Percentiles rank a stretch among this genome's conserved stretches.
phyloP scores from a whole-genome alignment of 2,888 invertebrate genomes.

The Eurois occulta region DNA sequence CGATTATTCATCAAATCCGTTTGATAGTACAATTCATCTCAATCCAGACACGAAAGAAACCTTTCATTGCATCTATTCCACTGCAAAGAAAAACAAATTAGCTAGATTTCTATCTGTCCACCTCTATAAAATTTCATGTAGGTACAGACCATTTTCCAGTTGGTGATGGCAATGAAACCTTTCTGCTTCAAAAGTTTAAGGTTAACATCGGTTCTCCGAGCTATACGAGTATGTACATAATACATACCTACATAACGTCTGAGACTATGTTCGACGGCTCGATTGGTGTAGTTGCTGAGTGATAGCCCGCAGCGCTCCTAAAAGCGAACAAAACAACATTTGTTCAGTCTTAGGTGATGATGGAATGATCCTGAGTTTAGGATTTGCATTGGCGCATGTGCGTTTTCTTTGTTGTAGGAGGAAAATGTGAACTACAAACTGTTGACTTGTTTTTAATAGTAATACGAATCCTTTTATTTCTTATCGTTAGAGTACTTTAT shows the following conservation, averaged over 20 bases:
- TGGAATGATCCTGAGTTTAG: constrained; percentile 16
- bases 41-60: background rate
- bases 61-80: background rate
- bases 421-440: background rate
- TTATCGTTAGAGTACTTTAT: too few relatives aligned
- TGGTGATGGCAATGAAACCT: background rate
- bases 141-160: background rate
- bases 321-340: constrained; percentile 28
- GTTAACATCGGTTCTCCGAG: constrained; percentile 21
- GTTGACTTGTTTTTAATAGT: background rate
- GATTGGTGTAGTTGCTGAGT: constrained; percentile 21
- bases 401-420: background rate
- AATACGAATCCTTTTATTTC: background rate
- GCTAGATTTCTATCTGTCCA: background rate
- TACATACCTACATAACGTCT: constrained; percentile 4
- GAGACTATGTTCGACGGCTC: constrained; percentile 3
- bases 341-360: constrained; percentile 31
- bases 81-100: background rate
- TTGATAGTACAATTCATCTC: background rate
- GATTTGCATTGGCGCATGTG: background rate
- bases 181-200: constrained; percentile 20
- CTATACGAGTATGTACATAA: constrained; percentile 6
- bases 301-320: constrained; percentile 26
- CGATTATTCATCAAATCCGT: background rate
- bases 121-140: background rate